A percentile compares a stretch with the other conserved stretches of the same genome.
Conservation (phyloP, 2,113 vertebrate genomes). For the Osmerus eperlanus region DNA sequence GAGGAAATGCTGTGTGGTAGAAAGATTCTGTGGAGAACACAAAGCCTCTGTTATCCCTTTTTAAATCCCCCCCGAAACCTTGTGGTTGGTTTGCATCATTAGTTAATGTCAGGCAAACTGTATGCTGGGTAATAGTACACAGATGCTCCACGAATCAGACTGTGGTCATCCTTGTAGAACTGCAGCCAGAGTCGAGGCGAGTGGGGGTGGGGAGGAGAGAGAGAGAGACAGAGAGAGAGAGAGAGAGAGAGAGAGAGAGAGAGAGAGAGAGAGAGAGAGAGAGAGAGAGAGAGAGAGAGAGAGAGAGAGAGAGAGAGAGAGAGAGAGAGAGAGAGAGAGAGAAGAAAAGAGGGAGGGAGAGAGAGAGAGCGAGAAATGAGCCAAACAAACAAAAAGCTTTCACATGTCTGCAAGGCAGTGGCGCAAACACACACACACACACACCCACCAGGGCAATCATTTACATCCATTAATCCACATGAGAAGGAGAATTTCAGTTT, state of each 20-base stretch:
- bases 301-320: conserved; percentile 45
- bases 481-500: conserved; percentile 3
- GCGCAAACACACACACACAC: conserved; percentile 28
- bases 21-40: neutral
- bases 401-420: conserved; percentile 54
- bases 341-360: conserved; percentile 53
- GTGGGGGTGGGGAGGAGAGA: conserved; percentile 26
- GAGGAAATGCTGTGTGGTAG: conserved; percentile 10
- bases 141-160: conserved; percentile 57
- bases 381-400: conserved; percentile 62
- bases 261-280: conserved; percentile 36
- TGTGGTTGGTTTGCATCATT: conserved; percentile 52
- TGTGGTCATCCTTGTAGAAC: conserved; percentile 19
- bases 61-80: conserved; percentile 36
- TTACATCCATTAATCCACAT: conserved; percentile 34
- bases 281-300: conserved; percentile 40
- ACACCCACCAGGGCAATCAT: conserved; percentile 21
- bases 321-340: conserved; percentile 20
- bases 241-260: conserved; percentile 42
- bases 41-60: conserved; percentile 26
- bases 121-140: conserved; percentile 50
- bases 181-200: conserved; percentile 37
- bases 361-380: conserved; percentile 17
- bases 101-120: conserved; percentile 51
- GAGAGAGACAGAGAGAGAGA: conserved; percentile 42